Conservation (phyloP, 2,797 vertebrate species). For the Podargus strigoides region DNA sequence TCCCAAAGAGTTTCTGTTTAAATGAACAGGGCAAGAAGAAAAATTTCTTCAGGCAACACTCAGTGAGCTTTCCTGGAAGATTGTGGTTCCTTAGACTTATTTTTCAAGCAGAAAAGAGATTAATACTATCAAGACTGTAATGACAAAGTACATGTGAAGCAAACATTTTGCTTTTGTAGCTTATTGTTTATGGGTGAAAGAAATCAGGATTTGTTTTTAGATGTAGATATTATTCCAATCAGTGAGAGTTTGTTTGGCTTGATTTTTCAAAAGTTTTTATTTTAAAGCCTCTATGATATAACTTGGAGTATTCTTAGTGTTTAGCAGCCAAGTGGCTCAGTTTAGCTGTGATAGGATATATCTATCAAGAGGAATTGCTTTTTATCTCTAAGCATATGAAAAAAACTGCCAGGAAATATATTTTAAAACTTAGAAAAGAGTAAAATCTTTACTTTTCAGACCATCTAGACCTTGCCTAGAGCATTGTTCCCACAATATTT, state of each 20-base stretch:
- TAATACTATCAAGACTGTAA: background rate
- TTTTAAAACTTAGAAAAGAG: conserved; percentile 1
- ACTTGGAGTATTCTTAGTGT: background rate
- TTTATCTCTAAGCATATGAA: background rate
- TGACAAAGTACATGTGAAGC: background rate
- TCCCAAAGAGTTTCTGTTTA: background rate
- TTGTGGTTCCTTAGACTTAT: background rate
- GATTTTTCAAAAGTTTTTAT: background rate
- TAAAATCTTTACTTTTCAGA: background rate
- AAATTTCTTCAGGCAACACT: background rate
- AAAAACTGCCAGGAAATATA: background rate
- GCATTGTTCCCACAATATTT: background rate
- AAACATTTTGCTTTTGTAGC: background rate
- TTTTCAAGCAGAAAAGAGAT: background rate
- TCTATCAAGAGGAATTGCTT: background rate
- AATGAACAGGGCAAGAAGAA: background rate
- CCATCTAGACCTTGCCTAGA: background rate
- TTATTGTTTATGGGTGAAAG: background rate
- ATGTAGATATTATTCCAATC: background rate
- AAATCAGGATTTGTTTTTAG: background rate
- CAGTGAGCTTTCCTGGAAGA: background rate
- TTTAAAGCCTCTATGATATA: background rate
- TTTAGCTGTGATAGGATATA: background rate
- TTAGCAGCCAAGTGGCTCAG: background rate
- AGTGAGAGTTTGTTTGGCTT: background rate